Percentiles rank a stretch among this genome's conserved stretches.
Conservation (phyloP, 2,113 vertebrate species). For the Heterochromis multidens region DNA sequence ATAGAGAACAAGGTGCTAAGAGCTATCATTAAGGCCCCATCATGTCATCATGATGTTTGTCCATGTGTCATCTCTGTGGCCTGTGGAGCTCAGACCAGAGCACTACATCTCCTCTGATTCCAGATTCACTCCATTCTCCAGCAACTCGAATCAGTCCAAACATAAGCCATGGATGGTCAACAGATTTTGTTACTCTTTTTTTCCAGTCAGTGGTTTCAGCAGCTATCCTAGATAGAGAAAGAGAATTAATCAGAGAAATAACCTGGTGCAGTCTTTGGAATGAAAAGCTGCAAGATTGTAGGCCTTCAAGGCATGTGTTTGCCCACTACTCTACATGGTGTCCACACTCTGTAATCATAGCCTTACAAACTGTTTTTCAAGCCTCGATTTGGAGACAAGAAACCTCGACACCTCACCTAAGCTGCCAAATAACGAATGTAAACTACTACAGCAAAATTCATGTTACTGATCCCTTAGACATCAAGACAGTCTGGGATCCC, state of each 20-base stretch:
- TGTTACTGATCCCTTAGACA: constrained; percentile 12
- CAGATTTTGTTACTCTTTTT: background rate
- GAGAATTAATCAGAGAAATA: background rate
- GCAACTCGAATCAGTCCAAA: background rate
- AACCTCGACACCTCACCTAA: constrained; percentile 10
- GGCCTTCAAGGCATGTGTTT: background rate
- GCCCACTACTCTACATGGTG: background rate
- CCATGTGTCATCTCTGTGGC: constrained; percentile 4
- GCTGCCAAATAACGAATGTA: constrained; percentile 29
- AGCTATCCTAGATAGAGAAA: background rate
- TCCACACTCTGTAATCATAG: constrained; percentile 6
- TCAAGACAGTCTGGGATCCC: constrained; percentile 16
- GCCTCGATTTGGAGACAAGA: background rate
- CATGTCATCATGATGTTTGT: constrained; percentile 6
- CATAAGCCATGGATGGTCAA: background rate
- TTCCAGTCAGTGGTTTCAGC: background rate
- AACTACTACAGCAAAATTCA: constrained; percentile 18
- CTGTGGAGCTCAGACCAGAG: background rate
- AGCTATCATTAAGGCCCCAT: constrained; percentile 2
- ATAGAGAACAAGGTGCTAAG: background rate
- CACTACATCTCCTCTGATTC: background rate
- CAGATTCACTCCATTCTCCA: background rate
- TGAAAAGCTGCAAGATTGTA: background rate
- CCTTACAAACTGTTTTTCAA: background rate
- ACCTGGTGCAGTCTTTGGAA: background rate